Percentiles rank a stretch among this genome's conserved stretches.
Evolutionary conservation across 1,140 invertebrate genomes (phyloP).

Genomic region (Zeugodacus cucurbitae): DNA sequence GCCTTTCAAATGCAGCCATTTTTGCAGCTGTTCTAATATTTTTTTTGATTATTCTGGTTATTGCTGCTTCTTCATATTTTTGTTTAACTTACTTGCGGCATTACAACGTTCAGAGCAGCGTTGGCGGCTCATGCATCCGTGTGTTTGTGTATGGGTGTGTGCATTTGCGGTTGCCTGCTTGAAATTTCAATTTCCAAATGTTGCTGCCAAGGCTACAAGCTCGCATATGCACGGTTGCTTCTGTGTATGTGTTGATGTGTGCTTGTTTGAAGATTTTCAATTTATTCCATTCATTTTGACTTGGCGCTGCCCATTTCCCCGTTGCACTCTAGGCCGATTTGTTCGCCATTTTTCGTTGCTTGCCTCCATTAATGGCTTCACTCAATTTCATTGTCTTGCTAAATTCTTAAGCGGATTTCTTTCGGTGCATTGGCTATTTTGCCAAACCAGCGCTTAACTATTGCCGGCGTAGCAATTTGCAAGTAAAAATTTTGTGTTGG

Average conservation of each 20-base stretch:
- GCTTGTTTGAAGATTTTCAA: background rate
- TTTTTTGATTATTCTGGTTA: background rate
- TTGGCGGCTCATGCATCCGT: background rate
- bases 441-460: background rate
- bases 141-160: background rate
- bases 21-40: background rate
- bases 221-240: background rate
- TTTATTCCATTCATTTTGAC: background rate
- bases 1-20: background rate
- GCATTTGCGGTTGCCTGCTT: background rate
- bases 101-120: background rate
- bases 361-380: background rate
- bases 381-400: slow-evolving; percentile 22
- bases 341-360: background rate
- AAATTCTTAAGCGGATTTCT: slow-evolving; percentile 24
- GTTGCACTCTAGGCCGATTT: background rate
- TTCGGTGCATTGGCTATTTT: background rate
- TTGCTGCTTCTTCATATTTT: background rate
- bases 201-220: background rate
- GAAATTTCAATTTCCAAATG: slow-evolving; percentile 15
- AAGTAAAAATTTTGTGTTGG: background rate
- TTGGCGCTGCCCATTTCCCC: background rate
- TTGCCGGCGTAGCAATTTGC: background rate
- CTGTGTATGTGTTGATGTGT: background rate
- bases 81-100: background rate